Evolutionary conservation across 92 coral and sea anemone genomes (phyloP), one percentile per base, ranked within the genome.

Genomic region (Phymanthus crucifer): DNA sequence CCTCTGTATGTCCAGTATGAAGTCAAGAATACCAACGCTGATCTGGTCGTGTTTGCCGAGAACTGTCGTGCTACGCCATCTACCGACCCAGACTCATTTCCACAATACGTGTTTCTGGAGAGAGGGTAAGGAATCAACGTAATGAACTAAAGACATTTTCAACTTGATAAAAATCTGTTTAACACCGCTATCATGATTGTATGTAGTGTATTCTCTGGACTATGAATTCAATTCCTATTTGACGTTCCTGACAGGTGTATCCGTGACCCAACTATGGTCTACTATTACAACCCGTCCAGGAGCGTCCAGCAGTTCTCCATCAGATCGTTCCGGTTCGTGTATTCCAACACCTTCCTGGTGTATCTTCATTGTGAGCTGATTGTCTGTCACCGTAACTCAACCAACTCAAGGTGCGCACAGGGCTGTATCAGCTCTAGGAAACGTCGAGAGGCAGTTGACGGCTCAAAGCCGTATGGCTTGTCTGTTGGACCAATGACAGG

Each of bases 1-100:
- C 64, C 79, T 23, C 79, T 74, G 36, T 74, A 43, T 37, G 57
- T 74, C 12, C 66, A 74, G 38, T 50, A 43, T 35, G 18, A n/a
- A 46, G 79, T 74, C 40, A 18, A 13, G 27, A 36, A 36, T 38
- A 74, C 79, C 21, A 46, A 24, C 14, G 79, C 37, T 31, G 57
- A 74, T 74, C 79, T 74, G 40, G 79, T 74, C 18, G 79, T 74
- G 79, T 74, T 74, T 52, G 79, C 79, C 23, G 79, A 74, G 67
- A 74, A 24, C 17, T 74, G 79, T 52, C 79, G 66, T 74, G 79
- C 79, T 37, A 74, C 79, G 5, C 19, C 36, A 10, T n/a, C 79
- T 47, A 35, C n/a, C 11, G 29, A 52, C 10, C 79, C 79, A 2
- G 34, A 74, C 57, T 74, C 79, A 13, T 36, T 12, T 35, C 79